phyloP scores from a whole-genome alignment of 2,113 vertebrate species.

The Formicarius rufipectus region DNA sequence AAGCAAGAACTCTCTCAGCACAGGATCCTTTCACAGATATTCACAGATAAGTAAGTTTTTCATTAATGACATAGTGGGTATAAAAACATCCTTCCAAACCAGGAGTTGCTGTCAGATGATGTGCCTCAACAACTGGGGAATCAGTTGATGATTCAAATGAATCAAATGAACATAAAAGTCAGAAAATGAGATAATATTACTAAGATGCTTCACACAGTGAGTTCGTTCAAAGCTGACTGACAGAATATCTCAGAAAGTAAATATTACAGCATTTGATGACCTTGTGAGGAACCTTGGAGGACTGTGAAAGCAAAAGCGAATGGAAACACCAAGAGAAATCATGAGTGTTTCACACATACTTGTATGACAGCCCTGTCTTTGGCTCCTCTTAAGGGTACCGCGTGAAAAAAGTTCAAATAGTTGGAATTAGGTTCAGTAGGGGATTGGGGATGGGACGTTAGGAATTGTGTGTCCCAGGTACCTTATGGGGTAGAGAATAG shows the following conservation, averaged over 20 bases:
- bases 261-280: neutral
- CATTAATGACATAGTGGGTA: neutral
- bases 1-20: neutral
- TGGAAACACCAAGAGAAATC: neutral
- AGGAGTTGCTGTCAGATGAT: neutral
- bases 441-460: rapidly evolving
- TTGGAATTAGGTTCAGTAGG: neutral
- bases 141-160: too few species aligned
- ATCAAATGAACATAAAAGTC: neutral
- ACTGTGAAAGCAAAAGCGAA: neutral
- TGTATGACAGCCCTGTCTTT: neutral
- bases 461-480: neutral
- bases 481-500: neutral
- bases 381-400: neutral
- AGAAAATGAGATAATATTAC: neutral
- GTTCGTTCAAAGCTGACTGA: neutral
- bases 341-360: neutral
- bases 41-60: neutral
- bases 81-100: neutral
- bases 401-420: neutral
- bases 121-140: neutral
- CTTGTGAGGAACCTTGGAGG: neutral
- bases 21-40: neutral
- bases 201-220: neutral
- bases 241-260: neutral